A percentile compares a stretch with the other conserved stretches of the same genome.
These are phyloP conservation scores for Pseudorhombus dupliciocellatus DNA, from an alignment of 2,113 vertebrate genomes.

Conservation along the genomic window DNA sequence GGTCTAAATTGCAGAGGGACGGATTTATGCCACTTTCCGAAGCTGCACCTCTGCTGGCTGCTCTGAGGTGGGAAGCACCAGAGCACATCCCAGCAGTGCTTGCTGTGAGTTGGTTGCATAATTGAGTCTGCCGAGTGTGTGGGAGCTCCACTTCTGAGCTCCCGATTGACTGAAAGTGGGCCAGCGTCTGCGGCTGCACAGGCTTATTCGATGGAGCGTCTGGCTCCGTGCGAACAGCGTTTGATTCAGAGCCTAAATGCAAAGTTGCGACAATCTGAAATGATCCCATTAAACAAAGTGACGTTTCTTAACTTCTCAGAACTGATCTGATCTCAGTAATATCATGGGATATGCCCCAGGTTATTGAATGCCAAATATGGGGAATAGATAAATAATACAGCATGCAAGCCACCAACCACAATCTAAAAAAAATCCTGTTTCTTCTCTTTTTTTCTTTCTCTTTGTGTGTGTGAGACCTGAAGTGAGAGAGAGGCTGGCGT, in stretches of 20 bases:
- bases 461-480: background rate
- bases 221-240: conserved; percentile 33
- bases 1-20: background rate
- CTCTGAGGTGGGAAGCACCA: conserved; percentile 47
- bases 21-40: conserved; percentile 19
- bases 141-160: conserved; percentile 67
- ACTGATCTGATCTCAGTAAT: background rate
- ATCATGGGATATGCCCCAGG: conserved; percentile 9
- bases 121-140: conserved; percentile 63
- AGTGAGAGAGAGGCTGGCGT: background rate
- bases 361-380: conserved; percentile 8
- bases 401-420: background rate
- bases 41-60: conserved; percentile 25
- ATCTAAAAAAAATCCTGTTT: background rate
- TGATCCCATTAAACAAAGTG: background rate
- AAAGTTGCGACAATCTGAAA: background rate
- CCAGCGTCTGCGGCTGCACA: conserved; percentile 58
- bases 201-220: conserved; percentile 42
- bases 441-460: background rate
- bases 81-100: conserved; percentile 41
- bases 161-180: conserved; percentile 68
- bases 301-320: conserved; percentile 5
- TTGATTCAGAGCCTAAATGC: conserved; percentile 14
- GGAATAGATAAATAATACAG: conserved; percentile 3
- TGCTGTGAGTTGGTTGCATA: conserved; percentile 55